Evolutionary conservation across 1,140 invertebrate species (phyloP).

Genomic region (Adoxophyes honmai): DNA sequence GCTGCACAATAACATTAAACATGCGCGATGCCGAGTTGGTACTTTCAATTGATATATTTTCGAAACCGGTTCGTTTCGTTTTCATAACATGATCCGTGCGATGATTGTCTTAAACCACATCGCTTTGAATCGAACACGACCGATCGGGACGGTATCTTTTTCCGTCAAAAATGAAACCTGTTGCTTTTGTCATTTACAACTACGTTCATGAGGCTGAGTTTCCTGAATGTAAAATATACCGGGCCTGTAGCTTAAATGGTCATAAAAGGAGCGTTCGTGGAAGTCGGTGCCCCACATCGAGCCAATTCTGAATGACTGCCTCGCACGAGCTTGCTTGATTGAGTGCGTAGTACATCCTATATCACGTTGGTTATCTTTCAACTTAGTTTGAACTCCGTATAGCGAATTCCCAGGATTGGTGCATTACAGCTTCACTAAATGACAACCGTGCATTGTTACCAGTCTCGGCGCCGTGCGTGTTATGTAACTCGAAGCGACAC

Average conservation of each 20-base stretch:
- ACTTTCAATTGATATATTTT: slow-evolving; percentile 73
- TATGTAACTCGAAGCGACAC: neutral
- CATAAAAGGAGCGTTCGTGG: slow-evolving; percentile 27
- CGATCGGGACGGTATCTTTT: neutral
- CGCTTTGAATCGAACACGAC: neutral
- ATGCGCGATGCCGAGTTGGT: slow-evolving; percentile 38
- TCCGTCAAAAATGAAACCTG: neutral
- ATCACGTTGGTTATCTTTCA: too few species aligned
- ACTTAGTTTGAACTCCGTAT: neutral
- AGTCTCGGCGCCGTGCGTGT: neutral
- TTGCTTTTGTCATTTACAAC: neutral
- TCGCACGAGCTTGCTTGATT: neutral
- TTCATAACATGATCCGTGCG: slow-evolving; percentile 60
- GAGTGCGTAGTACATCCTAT: neutral
- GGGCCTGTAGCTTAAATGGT: slow-evolving; percentile 7
- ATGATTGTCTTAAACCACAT: slow-evolving; percentile 18
- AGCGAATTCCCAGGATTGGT: neutral
- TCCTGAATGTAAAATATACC: neutral
- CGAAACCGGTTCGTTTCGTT: slow-evolving; percentile 60
- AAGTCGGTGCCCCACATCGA: slow-evolving; percentile 40
- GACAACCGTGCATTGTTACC: slow-evolving; percentile 2
- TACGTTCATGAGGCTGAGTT: neutral
- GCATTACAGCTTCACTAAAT: slow-evolving; percentile 1
- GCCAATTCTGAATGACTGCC: slow-evolving; percentile 48
- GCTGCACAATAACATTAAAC: slow-evolving; percentile 64